phyloP scores from a whole-genome alignment of 2,797 vertebrate species.

The Cossypha niveicapilla region DNA sequence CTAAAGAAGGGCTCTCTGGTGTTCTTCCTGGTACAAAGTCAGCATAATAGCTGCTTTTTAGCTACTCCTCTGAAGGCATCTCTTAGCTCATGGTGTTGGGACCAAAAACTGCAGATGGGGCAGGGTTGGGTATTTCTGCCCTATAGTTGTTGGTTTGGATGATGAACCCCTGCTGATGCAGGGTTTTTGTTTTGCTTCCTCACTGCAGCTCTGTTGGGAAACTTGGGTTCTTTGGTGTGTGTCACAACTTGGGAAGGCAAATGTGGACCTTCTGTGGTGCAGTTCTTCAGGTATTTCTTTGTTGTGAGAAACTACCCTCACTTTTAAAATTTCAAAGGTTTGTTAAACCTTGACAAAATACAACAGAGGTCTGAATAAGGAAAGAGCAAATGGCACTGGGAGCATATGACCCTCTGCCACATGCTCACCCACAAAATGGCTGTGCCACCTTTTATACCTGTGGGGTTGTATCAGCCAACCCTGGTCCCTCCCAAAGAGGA shows the following conservation, averaged over 20 bases:
- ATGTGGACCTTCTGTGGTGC: neutral
- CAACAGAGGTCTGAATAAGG: too few relatives aligned
- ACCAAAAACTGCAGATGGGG: neutral
- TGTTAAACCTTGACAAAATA: too few relatives aligned
- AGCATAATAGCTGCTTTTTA: neutral
- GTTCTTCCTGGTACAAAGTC: neutral
- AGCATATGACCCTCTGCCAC: too few relatives aligned
- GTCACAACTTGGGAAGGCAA: neutral
- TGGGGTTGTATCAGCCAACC: too few relatives aligned
- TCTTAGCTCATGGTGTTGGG: rapidly evolving
- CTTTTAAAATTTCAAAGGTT: too few relatives aligned
- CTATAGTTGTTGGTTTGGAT: rapidly evolving
- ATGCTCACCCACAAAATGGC: too few relatives aligned
- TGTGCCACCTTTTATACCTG: too few relatives aligned
- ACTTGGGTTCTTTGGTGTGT: neutral
- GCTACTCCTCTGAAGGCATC: neutral
- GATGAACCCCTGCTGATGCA: neutral
- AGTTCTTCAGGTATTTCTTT: neutral
- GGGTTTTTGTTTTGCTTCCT: neutral
- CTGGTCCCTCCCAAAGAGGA: too few relatives aligned
- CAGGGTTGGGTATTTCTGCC: neutral
- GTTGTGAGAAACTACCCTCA: neutral
- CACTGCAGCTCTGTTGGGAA: neutral
- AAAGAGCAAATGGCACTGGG: too few relatives aligned
- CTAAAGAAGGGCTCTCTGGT: neutral